Percentiles rank a stretch among this genome's conserved stretches.
Conservation (phyloP, 1,140 invertebrate genomes). For the Caenorhabditis remanei region DNA sequence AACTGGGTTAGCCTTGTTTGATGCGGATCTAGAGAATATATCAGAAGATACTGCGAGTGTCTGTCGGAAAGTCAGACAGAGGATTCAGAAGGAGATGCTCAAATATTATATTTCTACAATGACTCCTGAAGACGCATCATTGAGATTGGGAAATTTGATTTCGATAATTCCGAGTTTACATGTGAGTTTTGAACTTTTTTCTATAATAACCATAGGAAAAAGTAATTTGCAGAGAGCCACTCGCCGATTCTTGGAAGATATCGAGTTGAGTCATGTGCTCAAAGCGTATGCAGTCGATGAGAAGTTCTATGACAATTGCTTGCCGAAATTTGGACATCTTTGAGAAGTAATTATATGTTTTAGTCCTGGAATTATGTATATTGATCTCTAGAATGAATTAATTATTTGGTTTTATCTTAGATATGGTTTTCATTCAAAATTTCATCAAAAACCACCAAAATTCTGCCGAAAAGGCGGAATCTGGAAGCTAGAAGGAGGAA, state of each 20-base stretch:
- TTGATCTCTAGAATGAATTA: neutral
- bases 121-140: neutral
- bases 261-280: constrained; percentile 18
- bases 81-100: constrained; percentile 11
- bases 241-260: constrained; percentile 13
- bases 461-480: too few species aligned
- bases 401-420: too few species aligned
- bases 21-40: constrained; percentile 11
- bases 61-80: neutral
- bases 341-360: neutral
- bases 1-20: constrained; percentile 4
- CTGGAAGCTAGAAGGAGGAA: too few species aligned
- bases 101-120: constrained; percentile 2
- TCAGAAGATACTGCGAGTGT: constrained; percentile 1
- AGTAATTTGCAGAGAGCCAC: neutral
- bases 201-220: too few species aligned
- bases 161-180: constrained; percentile 29
- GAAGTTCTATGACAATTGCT: constrained; percentile 35
- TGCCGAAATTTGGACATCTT: constrained; percentile 33
- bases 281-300: constrained; percentile 16
- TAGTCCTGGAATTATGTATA: too few species aligned
- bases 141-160: constrained; percentile 2
- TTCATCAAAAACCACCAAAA: too few species aligned
- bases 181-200: too few species aligned
- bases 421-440: too few species aligned